phyloP scores from a whole-genome alignment of 2,797 vertebrate genomes.

The Schizothorax lantsangensis region DNA sequence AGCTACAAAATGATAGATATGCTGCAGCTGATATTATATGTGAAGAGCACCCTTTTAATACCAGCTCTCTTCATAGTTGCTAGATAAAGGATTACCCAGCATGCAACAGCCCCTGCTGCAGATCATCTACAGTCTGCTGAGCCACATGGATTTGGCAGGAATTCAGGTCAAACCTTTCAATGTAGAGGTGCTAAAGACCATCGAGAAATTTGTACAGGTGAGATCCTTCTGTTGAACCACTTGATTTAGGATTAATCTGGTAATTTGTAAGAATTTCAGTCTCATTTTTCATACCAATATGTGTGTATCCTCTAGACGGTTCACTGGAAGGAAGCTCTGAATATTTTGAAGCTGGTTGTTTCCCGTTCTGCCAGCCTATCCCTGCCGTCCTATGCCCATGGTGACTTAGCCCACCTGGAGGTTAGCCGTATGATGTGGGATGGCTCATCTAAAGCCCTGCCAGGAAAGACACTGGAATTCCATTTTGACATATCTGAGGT shows the following conservation, averaged over 20 bases:
- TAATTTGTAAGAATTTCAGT: conserved; percentile 6
- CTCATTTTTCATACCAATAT: conserved; percentile 20
- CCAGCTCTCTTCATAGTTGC: conserved; percentile 76
- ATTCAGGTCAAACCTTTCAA: conserved; percentile 97
- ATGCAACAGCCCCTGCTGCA: conserved; percentile 97
- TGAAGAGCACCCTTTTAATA: background rate
- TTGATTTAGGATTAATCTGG: background rate
- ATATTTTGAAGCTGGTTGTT: conserved; percentile 95
- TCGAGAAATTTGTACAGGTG: conserved; percentile 99
- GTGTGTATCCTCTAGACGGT: conserved; percentile 79
- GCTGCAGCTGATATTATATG: background rate
- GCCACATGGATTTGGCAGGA: conserved; percentile 93
- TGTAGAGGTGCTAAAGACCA: conserved; percentile 93
- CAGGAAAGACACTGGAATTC: conserved; percentile 97
- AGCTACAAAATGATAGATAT: background rate
- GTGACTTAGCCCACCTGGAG: conserved; percentile 93
- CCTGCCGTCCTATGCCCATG: conserved; percentile 88
- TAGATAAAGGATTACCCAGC: conserved; percentile 95
- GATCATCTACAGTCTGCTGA: conserved; percentile 96
- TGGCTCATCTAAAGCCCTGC: conserved; percentile 93
- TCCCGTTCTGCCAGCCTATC: conserved; percentile 96
- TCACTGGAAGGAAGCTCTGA: conserved; percentile 97
- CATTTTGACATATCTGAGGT: conserved; percentile 99
- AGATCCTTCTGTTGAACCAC: conserved; percentile 20
- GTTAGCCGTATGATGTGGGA: conserved; percentile 95